These are phyloP conservation scores for Bombus breviceps DNA, from an alignment of 1,140 invertebrate species.

Conservation along the genomic window DNA sequence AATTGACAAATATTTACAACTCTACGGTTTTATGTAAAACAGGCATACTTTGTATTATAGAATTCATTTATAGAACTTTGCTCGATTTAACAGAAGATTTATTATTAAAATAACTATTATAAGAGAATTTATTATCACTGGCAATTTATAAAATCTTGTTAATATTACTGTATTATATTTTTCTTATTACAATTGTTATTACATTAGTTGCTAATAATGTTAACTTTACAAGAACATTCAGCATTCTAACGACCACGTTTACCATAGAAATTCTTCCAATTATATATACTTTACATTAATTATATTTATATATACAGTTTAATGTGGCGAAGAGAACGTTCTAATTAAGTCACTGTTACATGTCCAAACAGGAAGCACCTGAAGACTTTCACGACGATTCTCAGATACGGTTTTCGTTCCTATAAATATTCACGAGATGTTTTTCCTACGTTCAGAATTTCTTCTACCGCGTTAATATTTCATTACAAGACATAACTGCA, in stretches of 20 bases:
- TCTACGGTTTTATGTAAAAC: too few relatives aligned
- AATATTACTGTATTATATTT: background rate
- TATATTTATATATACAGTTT: background rate
- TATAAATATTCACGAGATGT: background rate
- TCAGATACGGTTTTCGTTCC: background rate
- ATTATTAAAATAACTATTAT: too few relatives aligned
- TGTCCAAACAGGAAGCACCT: background rate
- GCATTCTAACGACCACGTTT: background rate
- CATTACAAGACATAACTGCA: slow-evolving; percentile 4
- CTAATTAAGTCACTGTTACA: background rate
- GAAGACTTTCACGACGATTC: background rate
- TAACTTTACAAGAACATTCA: background rate
- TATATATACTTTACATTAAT: background rate
- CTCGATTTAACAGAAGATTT: too few relatives aligned
- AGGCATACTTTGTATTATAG: too few relatives aligned
- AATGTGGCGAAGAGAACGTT: background rate
- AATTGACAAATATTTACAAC: too few relatives aligned
- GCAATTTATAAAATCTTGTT: background rate
- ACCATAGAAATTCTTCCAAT: background rate
- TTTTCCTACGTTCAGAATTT: background rate
- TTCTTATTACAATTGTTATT: too few relatives aligned
- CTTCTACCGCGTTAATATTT: slow-evolving; percentile 3
- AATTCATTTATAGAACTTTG: too few relatives aligned
- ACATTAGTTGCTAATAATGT: too few relatives aligned
- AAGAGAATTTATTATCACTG: background rate